Evolutionary conservation across 2,888 invertebrate genomes (phyloP), one percentile per base, ranked within the genome.

Genomic region (Caenorhabditis sulstoni): DNA sequence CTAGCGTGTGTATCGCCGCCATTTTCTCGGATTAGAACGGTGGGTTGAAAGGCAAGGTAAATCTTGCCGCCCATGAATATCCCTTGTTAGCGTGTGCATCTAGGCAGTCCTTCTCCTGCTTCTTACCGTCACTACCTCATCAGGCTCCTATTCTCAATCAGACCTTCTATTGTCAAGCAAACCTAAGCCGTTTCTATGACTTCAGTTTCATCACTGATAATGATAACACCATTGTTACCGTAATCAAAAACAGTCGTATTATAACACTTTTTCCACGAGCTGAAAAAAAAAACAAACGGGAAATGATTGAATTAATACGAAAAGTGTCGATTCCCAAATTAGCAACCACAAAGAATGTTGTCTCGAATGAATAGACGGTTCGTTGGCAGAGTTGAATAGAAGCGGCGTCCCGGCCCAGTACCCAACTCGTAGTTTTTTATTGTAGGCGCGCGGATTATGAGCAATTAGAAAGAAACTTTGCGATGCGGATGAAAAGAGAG

Each of bases 21-120:
- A 71, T 71, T 71, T 45, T 64, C 47, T 57, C 49, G 64, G 71
- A 71, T 71, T 71, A 71, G 71, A 71, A 71, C 71, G 64, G 62
- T 29, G 57, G 53, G 53, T 62, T 71, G 70, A 71, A 71, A 64
- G 29, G 57, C 29, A 71, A 71, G 71, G 57, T 57, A 61, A 44
- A 71, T 45, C 55, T 49, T 49, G 39, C 62, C 59, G 45, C 55
- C 62, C 39, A 49, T 71, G 62, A 71, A 64, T 64, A 71, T 39
- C 47, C 44, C 71, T 64, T 41, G 71, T 71, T 71, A 71, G 55
- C 53, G 37, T 29, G 29, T 29, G 29, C 29, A 29, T 29, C n/a
- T 29, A 29, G 47, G 55, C 39, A 23, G n/a, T 45, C 41, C 14
- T 20, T 16, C 53, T 45, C 12, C 45, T 39, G 18, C 12, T 67